A percentile compares a stretch with the other conserved stretches of the same genome.
These are phyloP conservation scores for Phalanger gymnotis DNA, from an alignment of 2,797 vertebrate genomes.

Conservation along the genomic window DNA sequence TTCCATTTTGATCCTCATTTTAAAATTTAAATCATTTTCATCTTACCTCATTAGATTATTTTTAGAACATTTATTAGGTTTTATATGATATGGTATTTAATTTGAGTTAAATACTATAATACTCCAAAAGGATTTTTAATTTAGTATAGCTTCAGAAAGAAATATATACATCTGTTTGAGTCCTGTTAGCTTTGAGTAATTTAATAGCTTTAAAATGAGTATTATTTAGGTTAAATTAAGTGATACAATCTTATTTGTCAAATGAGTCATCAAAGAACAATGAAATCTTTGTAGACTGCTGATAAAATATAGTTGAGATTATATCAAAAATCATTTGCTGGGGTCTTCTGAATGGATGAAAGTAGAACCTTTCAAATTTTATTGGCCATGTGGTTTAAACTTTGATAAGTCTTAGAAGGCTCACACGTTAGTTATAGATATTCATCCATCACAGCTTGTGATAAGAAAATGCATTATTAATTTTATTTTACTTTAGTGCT, in stretches of 20 bases:
- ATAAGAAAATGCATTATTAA: not conserved
- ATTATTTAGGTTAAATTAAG: slow-evolving; percentile 40
- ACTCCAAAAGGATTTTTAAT: not conserved
- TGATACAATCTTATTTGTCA: slow-evolving; percentile 32
- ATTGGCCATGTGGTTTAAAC: not conserved
- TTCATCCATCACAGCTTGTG: not conserved
- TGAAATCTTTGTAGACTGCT: not conserved
- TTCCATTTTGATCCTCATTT: slow-evolving; percentile 49
- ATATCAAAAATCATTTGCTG: not conserved
- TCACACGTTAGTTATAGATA: not conserved
- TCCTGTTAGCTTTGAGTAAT: not conserved
- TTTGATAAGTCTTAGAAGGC: not conserved
- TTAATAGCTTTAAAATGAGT: not conserved
- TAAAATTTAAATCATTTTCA: slow-evolving; percentile 57
- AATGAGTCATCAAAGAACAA: slow-evolving; percentile 15
- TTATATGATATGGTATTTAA: slow-evolving; percentile 6
- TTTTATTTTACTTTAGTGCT: not conserved
- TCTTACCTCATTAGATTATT: slow-evolving; percentile 27
- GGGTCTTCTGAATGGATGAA: not conserved
- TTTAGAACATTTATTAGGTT: not conserved
- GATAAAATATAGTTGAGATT: slow-evolving; percentile 1
- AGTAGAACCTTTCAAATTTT: not conserved
- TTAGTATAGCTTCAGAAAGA: not conserved
- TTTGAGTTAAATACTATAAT: not conserved
- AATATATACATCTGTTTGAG: not conserved